Base-by-base conservation (phyloP, 92 coral and sea anemone genomes). In the Ricordea florida region DNA sequence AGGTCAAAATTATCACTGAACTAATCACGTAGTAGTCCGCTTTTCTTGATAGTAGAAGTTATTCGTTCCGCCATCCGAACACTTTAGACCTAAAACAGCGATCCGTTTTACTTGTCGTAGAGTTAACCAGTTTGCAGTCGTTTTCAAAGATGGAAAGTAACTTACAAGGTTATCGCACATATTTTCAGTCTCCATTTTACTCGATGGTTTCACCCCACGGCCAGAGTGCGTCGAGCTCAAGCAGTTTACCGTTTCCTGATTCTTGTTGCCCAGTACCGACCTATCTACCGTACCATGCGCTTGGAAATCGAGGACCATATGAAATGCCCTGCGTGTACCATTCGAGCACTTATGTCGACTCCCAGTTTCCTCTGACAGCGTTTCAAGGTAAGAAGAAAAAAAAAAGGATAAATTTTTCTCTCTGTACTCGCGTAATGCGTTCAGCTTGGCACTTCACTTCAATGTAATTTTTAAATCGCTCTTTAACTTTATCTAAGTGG, bases 141-240 rank as follows among this genome's bases (percentile, higher is more conserved):
- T 53, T 10, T 20, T 21, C 37, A n/a, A 78, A 40, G 36, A 90
- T 90, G 96, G 96, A 90, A 41, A 66, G 45, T 53, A 82, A 82
- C 66, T 41, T 87, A 53, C 96, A 82, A 63, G 57, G 87, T 16
- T 76, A 80, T 31, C 77, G 50, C 38, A 26, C 92, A 52, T 88
- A 44, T 71, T 91, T 83, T 40, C 93, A 91, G 69, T 76, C 93
- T 20, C 83, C 97, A 18, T 44, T 83, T 26, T 88, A 83, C 77
- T 62, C 93, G 24, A 72, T 91, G 90, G 74, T 91, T 15, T 61
- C 97, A 10, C 64, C 87, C 37, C 89, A 84, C 36, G 79, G 76
- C 3, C 93, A 83, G 23, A 38, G 82, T 11, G 35, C 86, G 5
- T 49, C 85, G 15, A 13, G 90, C 6, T 16, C 76, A 6, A 48